Conservation (phyloP, 1,140 invertebrate genomes). For the Hyposmocoma kahamanoa region DNA sequence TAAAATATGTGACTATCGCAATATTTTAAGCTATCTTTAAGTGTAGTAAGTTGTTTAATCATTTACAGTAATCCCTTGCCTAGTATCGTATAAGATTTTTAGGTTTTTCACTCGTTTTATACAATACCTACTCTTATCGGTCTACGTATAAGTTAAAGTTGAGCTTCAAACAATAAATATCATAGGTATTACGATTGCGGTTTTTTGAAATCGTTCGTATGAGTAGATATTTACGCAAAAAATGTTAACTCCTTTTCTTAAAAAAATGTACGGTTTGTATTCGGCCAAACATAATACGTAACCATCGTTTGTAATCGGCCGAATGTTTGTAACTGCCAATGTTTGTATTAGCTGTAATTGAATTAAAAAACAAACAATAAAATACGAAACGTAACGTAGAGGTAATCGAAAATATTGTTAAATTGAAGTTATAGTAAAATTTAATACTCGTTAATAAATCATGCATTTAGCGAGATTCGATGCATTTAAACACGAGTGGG, state of each 20-base stretch:
- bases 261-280: constrained; percentile 18
- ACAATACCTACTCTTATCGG: constrained; percentile 64
- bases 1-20: too few species aligned
- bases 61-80: constrained; percentile 63
- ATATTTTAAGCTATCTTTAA: constrained; percentile 67
- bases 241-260: constrained; percentile 16
- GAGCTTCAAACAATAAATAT: constrained; percentile 41
- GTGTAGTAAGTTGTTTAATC: constrained; percentile 58
- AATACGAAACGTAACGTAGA: constrained; percentile 50
- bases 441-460: constrained; percentile 66
- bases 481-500: constrained; percentile 26
- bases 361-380: constrained; percentile 35
- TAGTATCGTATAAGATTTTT: constrained; percentile 60
- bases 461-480: constrained; percentile 35
- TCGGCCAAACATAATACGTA: constrained; percentile 4
- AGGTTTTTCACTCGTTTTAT: constrained; percentile 72
- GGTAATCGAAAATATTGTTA: constrained; percentile 57
- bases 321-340: constrained; percentile 57
- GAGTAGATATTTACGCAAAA: constrained; percentile 19
- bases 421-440: constrained; percentile 66
- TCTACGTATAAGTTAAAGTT: constrained; percentile 67
- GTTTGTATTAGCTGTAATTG: constrained; percentile 43
- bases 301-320: constrained; percentile 10
- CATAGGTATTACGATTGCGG: constrained; percentile 8
- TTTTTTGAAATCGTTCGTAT: constrained; percentile 15